Conservation (phyloP, 2,888 invertebrate species). For the Metallyticus violacea region DNA sequence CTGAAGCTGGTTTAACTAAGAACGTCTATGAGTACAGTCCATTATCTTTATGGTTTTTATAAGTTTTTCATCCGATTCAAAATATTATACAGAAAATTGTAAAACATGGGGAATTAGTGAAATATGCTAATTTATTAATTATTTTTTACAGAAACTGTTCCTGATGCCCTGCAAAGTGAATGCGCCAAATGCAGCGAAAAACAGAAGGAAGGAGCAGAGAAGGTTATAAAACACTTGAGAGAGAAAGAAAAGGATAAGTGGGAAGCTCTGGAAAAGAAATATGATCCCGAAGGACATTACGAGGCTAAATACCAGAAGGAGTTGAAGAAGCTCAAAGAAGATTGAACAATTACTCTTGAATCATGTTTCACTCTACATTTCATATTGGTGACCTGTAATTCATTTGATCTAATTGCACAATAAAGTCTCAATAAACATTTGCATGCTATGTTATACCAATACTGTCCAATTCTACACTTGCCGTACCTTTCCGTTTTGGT, state of each 20-base stretch:
- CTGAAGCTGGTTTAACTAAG: no score
- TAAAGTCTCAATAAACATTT: no score
- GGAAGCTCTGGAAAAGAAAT: conserved; percentile 27
- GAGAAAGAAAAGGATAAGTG: conserved; percentile 25
- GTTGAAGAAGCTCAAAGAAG: not conserved
- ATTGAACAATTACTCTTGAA: not conserved
- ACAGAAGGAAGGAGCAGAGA: conserved; percentile 27
- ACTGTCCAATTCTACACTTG: no score
- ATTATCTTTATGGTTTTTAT: no score
- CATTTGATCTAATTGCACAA: no score
- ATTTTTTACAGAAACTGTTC: conserved; percentile 24
- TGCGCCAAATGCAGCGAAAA: conserved; percentile 28
- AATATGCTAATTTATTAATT: no score
- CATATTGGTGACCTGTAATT: not conserved
- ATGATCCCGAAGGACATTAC: conserved; percentile 30
- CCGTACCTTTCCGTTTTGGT: no score
- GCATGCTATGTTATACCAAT: no score
- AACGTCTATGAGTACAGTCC: no score
- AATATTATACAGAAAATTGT: no score
- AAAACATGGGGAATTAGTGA: no score
- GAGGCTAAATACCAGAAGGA: conserved; percentile 11
- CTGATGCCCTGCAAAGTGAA: conserved; percentile 29
- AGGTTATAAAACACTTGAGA: conserved; percentile 27
- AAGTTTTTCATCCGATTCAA: no score
- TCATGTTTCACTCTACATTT: not conserved